These are phyloP conservation scores for Hecatera dysodea DNA, from an alignment of 2,888 invertebrate species.

Conservation along the genomic window DNA sequence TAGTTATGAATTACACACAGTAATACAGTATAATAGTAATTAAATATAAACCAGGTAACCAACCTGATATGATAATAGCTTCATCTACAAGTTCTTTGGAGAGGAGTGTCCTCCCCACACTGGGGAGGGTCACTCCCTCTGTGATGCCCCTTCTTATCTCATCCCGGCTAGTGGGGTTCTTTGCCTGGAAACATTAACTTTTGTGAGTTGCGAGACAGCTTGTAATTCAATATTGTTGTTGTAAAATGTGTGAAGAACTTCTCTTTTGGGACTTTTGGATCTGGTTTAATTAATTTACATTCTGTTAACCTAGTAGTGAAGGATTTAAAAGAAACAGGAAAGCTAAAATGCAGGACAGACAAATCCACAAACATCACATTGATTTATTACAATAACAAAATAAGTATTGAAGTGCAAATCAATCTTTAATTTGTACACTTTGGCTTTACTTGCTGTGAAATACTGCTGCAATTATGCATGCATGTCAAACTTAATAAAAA, in stretches of 20 bases:
- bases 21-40: too few species aligned
- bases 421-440: neutral
- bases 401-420: too few species aligned
- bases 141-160: conserved; percentile 95
- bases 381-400: neutral
- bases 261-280: too few species aligned
- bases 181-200: conserved; percentile 90
- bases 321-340: too few species aligned
- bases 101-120: conserved; percentile 93
- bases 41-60: too few species aligned
- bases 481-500: neutral
- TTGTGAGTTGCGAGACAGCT: neutral
- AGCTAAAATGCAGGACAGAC: too few species aligned
- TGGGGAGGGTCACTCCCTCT: conserved; percentile 94
- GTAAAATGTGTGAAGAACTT: too few species aligned
- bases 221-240: neutral
- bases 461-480: neutral
- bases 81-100: conserved; percentile 97
- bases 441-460: neutral
- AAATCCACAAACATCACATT: neutral
- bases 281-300: too few species aligned
- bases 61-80: conserved; percentile 96
- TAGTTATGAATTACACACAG: too few species aligned
- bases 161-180: conserved; percentile 94
- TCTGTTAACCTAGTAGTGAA: too few species aligned